A percentile compares a stretch with the other conserved stretches of the same genome.
Conservation (phyloP, 1,140 invertebrate genomes). For the Drosophila nebulosa region DNA sequence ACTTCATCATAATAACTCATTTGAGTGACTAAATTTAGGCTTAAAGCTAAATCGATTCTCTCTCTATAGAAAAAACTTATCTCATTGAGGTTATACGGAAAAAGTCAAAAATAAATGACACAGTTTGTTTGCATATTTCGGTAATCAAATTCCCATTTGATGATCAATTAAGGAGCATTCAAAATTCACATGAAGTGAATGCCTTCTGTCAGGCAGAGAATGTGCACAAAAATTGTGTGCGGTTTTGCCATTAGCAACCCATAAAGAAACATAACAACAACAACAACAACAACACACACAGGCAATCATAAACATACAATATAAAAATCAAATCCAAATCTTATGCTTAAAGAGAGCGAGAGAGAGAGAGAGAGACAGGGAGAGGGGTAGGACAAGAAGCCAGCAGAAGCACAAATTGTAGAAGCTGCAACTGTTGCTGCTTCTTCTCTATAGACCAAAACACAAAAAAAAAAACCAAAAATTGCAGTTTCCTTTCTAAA, state of each 20-base stretch:
- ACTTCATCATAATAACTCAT: too few species aligned
- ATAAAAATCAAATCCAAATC: not conserved
- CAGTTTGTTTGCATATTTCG: not conserved
- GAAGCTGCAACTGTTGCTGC: not conserved
- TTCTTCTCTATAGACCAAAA: not conserved
- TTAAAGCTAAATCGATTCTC: too few species aligned
- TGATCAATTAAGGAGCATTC: not conserved
- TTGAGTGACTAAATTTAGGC: too few species aligned
- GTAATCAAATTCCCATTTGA: not conserved
- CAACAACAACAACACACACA: not conserved
- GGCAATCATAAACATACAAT: not conserved
- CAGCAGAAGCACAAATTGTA: not conserved
- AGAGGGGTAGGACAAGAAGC: not conserved
- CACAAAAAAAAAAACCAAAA: not conserved
- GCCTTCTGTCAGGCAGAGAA: not conserved
- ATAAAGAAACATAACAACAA: not conserved
- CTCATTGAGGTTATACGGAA: too few species aligned
- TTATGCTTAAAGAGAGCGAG: not conserved
- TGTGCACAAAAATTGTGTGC: not conserved
- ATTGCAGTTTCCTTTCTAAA: conserved; percentile 67
- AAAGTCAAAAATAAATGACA: not conserved
- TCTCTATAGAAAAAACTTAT: not conserved
- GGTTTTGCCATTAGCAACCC: not conserved
- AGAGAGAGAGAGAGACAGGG: not conserved
- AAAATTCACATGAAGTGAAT: not conserved